Evolutionary conservation across 2,888 invertebrate species (phyloP).

Genomic region (Anthrax anthrax): DNA sequence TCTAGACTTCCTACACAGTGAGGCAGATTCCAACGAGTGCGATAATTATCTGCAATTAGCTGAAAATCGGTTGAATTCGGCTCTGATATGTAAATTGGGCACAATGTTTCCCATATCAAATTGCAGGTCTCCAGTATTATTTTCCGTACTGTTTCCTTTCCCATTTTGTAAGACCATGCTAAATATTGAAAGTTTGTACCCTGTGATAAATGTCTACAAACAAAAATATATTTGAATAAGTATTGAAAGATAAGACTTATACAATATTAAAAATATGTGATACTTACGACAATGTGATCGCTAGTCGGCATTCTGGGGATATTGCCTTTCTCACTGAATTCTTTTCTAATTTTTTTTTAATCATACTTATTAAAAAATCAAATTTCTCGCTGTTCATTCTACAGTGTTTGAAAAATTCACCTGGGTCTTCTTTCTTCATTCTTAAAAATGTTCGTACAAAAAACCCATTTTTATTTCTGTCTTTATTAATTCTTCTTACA

Average conservation of each 20-base stretch:
- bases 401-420: too few relatives aligned
- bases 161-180: constrained; percentile 5
- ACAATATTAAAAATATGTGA: too few relatives aligned
- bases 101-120: constrained; percentile 4
- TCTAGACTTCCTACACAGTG: constrained; percentile 20
- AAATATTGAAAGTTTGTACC: constrained; percentile 1
- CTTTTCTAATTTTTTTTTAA: not conserved
- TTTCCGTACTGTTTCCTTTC: constrained; percentile 7
- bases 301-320: not conserved
- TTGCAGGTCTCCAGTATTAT: constrained; percentile 8
- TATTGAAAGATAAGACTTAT: too few relatives aligned
- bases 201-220: constrained; percentile 3
- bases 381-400: not conserved
- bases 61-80: constrained; percentile 1
- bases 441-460: not conserved
- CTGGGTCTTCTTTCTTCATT: not conserved
- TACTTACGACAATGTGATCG: too few relatives aligned
- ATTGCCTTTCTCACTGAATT: not conserved
- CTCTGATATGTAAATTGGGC: constrained; percentile 4
- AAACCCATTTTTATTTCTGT: not conserved
- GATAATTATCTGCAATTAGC: constrained; percentile 7
- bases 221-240: too few relatives aligned
- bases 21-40: constrained; percentile 13
- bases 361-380: not conserved
- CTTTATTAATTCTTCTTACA: not conserved